Conservation (phyloP, 2,797 vertebrate genomes). For the Danio aesculapii region DNA sequence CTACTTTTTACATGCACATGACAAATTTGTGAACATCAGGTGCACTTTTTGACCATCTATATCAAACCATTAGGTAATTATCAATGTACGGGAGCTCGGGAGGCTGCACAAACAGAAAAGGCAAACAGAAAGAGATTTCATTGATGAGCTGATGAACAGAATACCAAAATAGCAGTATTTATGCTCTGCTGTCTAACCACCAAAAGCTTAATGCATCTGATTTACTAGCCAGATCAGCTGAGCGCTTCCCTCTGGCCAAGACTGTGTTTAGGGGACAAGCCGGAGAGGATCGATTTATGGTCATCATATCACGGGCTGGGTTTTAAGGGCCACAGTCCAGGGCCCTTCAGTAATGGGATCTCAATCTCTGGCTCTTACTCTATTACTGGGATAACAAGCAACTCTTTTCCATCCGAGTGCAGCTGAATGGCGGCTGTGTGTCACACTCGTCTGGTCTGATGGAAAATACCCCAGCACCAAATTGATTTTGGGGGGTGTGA, state of each 20-base stretch:
- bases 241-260: constrained; percentile 30
- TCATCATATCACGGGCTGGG: constrained; percentile 4
- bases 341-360: constrained; percentile 11
- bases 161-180: constrained; percentile 20
- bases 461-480: constrained; percentile 19
- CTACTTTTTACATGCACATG: background rate
- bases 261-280: constrained; percentile 27
- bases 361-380: constrained; percentile 37
- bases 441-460: background rate
- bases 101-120: background rate
- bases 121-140: constrained; percentile 6
- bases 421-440: constrained; percentile 28
- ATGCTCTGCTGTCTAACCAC: constrained; percentile 5
- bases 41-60: background rate
- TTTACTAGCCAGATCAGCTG: constrained; percentile 7
- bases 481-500: constrained; percentile 32
- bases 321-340: constrained; percentile 33
- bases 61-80: background rate
- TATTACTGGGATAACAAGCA: constrained; percentile 43
- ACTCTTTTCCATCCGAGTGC: constrained; percentile 32
- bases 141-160: constrained; percentile 4
- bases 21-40: background rate
- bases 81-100: background rate
- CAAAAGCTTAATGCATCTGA: constrained; percentile 14
- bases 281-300: constrained; percentile 23